Percentiles rank a stretch among this genome's conserved stretches.
phyloP scores from a whole-genome alignment of 2,113 vertebrate species.

The Notarius quadriscutis region DNA sequence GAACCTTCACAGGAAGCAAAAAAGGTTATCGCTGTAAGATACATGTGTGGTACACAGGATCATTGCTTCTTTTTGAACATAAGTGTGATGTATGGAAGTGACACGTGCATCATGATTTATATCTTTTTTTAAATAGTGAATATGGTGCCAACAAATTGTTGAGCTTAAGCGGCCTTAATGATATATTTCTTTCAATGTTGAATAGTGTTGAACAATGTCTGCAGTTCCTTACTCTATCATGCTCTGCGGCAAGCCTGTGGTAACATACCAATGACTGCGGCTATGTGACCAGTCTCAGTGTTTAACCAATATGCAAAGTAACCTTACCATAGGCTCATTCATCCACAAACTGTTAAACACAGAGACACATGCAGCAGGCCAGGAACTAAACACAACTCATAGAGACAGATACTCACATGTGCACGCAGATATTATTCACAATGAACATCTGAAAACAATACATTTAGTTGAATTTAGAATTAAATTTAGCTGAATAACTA shows the following conservation, averaged over 20 bases:
- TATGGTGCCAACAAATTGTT: too few species aligned
- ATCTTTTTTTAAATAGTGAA: background rate
- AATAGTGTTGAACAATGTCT: background rate
- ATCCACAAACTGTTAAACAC: constrained; percentile 13
- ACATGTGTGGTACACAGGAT: constrained; percentile 19
- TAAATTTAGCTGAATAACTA: background rate
- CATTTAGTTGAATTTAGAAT: background rate
- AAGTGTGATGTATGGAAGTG: background rate
- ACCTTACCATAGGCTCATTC: constrained; percentile 40
- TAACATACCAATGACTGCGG: constrained; percentile 41
- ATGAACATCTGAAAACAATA: background rate
- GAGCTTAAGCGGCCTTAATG: background rate
- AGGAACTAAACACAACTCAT: background rate
- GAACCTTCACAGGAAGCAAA: constrained; percentile 11
- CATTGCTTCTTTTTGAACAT: background rate
- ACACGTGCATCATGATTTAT: background rate
- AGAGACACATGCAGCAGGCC: constrained; percentile 9
- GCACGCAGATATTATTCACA: background rate
- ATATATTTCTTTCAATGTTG: background rate
- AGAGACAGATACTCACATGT: background rate
- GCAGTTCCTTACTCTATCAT: background rate
- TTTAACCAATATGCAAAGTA: constrained; percentile 49
- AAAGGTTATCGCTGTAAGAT: constrained; percentile 24
- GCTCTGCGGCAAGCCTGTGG: constrained; percentile 38
- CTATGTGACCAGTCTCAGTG: constrained; percentile 39